A percentile compares a stretch with the other conserved stretches of the same genome.
phyloP scores from a whole-genome alignment of 2,888 invertebrate genomes.

The Noctua comes region DNA sequence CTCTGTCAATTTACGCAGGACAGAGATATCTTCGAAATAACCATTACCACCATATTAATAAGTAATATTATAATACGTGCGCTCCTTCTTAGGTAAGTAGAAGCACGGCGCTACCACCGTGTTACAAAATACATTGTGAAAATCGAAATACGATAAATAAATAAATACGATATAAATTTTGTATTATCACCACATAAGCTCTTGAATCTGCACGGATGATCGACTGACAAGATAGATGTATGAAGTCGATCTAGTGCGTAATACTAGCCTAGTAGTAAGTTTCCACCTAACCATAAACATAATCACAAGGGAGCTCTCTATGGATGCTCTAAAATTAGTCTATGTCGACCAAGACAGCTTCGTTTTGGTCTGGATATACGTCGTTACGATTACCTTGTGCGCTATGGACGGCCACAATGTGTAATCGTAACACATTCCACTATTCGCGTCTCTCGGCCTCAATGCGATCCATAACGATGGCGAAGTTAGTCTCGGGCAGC shows the following conservation, averaged over 20 bases:
- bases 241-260: constrained; percentile 31
- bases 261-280: constrained; percentile 14
- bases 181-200: constrained; percentile 57
- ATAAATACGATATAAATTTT: constrained; percentile 29
- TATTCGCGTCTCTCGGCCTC: constrained; percentile 20
- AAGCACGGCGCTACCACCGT: background rate
- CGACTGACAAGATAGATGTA: constrained; percentile 6
- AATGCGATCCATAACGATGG: constrained; percentile 45
- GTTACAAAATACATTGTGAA: constrained; percentile 17
- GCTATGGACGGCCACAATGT: constrained; percentile 8
- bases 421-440: constrained; percentile 4
- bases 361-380: background rate
- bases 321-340: constrained; percentile 12
- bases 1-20: background rate
- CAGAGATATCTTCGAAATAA: background rate
- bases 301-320: background rate
- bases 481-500: constrained; percentile 91
- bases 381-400: constrained; percentile 1
- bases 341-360: background rate
- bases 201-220: constrained; percentile 17
- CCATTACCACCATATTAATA: background rate
- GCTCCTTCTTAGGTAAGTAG: background rate
- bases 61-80: background rate
- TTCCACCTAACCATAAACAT: constrained; percentile 8
- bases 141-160: constrained; percentile 35